Percentiles rank a stretch among this genome's conserved stretches.
Evolutionary conservation across 2,113 vertebrate genomes (phyloP).

Genomic region (Thunnus maccoyii): DNA sequence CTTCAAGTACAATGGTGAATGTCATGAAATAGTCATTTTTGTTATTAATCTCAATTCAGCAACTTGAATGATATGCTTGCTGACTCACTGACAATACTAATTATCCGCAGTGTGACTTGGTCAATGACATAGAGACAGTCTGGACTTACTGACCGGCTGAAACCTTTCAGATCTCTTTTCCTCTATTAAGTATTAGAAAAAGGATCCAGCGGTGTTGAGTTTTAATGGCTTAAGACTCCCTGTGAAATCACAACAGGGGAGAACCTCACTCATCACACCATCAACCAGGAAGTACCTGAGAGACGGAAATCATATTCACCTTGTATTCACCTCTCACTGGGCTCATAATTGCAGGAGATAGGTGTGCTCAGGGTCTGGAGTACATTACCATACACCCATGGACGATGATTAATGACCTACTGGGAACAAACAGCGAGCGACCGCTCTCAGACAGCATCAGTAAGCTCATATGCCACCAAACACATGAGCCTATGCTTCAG

Average conservation of each 20-base stretch:
- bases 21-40: not conserved
- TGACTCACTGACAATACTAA: conserved; percentile 34
- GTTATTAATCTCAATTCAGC: conserved; percentile 16
- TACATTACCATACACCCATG: conserved; percentile 77
- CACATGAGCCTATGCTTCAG: conserved; percentile 15
- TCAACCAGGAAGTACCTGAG: conserved; percentile 63
- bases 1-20: not conserved
- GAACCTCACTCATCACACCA: conserved; percentile 54
- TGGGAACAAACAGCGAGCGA: conserved; percentile 70
- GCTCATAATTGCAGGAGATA: conserved; percentile 83
- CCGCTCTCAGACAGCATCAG: conserved; percentile 55
- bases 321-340: conserved; percentile 77
- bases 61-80: conserved; percentile 17
- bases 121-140: conserved; percentile 8
- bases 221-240: conserved; percentile 57
- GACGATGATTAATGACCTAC: conserved; percentile 83
- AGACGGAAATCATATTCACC: conserved; percentile 83
- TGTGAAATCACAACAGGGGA: conserved; percentile 59
- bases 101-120: conserved; percentile 34
- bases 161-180: conserved; percentile 36
- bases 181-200: conserved; percentile 18
- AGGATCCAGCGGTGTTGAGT: conserved; percentile 43
- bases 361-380: conserved; percentile 68
- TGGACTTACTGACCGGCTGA: conserved; percentile 31
- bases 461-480: conserved; percentile 48